Percentiles rank a stretch among this genome's conserved stretches.
Evolutionary conservation across 92 coral and sea anemone genomes (phyloP).

Genomic region (Porites lobata): DNA sequence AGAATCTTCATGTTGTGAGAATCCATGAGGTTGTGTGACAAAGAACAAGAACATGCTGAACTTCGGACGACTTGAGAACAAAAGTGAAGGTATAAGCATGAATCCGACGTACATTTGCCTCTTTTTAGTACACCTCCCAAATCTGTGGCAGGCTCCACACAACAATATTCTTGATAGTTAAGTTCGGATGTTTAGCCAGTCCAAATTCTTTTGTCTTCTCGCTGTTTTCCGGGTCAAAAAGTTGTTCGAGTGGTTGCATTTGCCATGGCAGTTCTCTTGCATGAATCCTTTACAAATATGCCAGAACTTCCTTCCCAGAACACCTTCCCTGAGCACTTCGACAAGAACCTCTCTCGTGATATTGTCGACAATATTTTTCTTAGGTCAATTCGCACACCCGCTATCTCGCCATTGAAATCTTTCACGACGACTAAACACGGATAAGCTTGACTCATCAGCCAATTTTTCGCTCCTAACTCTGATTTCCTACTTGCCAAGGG

Average conservation of each 20-base stretch:
- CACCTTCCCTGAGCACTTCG: too few species aligned
- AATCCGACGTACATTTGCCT: conserved; percentile 17
- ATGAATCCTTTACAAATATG: conserved; percentile 9
- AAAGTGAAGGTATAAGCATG: conserved; percentile 52
- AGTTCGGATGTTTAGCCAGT: neutral
- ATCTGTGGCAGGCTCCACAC: conserved; percentile 58
- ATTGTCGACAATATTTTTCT: neutral
- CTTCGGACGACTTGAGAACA: conserved; percentile 21
- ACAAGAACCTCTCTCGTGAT: too few species aligned
- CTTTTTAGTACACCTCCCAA: conserved; percentile 25
- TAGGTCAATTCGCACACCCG: too few species aligned
- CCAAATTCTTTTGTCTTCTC: conserved; percentile 16
- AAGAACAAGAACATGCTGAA: conserved; percentile 12
- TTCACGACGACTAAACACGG: neutral
- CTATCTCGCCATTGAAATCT: too few species aligned
- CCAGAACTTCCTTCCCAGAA: too few species aligned
- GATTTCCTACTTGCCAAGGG: conserved; percentile 18
- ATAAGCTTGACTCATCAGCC: conserved; percentile 36
- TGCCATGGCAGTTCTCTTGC: conserved; percentile 52
- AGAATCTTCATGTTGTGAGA: conserved; percentile 44
- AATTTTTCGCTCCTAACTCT: conserved; percentile 17
- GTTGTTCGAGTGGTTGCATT: conserved; percentile 48
- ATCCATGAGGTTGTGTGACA: conserved; percentile 37
- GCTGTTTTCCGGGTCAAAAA: conserved; percentile 46
- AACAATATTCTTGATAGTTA: conserved; percentile 13